Base-by-base conservation (phyloP, 2,797 vertebrate species). In the Pyrocephalus nanus region DNA sequence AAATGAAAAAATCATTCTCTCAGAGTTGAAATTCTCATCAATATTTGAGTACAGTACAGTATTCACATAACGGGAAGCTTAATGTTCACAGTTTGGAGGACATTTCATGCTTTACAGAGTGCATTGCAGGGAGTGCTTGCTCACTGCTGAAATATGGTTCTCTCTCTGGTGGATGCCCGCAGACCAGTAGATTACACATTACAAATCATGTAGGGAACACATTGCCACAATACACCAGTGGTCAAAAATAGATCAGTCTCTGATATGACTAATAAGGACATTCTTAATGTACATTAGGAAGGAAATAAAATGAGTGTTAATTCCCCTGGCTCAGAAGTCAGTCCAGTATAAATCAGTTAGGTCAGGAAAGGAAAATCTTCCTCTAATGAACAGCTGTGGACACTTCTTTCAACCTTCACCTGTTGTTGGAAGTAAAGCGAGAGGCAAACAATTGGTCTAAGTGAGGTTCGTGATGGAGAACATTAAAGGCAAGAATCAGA, bases 21-120 rank as follows among this genome's bases (percentile, higher is more conserved):
- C 66, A 71, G 80, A 70, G 57, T 53, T 94, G 86, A 43, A 92
- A 19, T 94, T 95, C 78, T 95, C 88, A 69, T 77, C 65, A 77
- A 69, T 45, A 21, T 88, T 64, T 88, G 71, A 92, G 47, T 64
- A 48, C 61, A 87, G 65, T 40, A 45, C 26, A 73, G 47, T 77
- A 51, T 19, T 91, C 75, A 83, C 61, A 38, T 36, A 91, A 70
- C 71, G 92, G 88, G 55, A 74, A 90, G 74, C 50, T 75, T 66
- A 54, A 64, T 60, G 77, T 64, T 88, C 73, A 61, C 22, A 61
- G 65, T 87, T 84, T 30, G 65, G 86, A 93, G 60, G 80, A 84
- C 71, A 40, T 77, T 73, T 93, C 67, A 82, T 76, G 73, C 34
- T 76, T 81, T 88, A 76, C 51, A 67, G 57, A 88, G 60, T 36